phyloP scores from a whole-genome alignment of 2,113 vertebrate genomes.

The Varanus komodoensis region DNA sequence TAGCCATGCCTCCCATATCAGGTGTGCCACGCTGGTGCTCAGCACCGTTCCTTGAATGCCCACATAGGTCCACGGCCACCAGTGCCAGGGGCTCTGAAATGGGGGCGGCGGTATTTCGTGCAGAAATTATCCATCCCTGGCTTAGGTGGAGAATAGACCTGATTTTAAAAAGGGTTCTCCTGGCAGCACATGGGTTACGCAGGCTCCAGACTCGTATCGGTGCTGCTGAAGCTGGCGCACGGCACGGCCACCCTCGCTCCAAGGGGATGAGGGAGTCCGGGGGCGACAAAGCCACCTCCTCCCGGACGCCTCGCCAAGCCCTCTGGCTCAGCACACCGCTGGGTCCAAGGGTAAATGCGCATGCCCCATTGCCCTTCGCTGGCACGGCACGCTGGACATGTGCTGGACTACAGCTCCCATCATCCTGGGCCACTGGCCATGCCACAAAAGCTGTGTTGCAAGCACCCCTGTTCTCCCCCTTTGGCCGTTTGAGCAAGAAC shows the following conservation, averaged over 20 bases:
- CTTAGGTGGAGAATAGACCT: background rate
- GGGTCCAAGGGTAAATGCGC: too few relatives aligned
- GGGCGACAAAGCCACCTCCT: background rate
- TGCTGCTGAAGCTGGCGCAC: background rate
- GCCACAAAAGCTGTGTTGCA: background rate
- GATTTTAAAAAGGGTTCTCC: background rate
- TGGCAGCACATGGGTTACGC: background rate
- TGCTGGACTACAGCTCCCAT: background rate
- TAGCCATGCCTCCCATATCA: too few relatives aligned
- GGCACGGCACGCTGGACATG: too few relatives aligned
- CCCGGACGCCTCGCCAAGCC: too few relatives aligned
- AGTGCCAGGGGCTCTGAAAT: too few relatives aligned
- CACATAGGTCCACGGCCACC: too few relatives aligned
- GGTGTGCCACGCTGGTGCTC: too few relatives aligned
- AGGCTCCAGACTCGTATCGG: background rate
- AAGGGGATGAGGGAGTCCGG: background rate
- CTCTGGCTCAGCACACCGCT: too few relatives aligned
- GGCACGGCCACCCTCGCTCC: background rate
- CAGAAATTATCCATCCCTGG: background rate
- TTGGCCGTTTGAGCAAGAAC: background rate
- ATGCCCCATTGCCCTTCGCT: too few relatives aligned
- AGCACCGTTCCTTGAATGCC: too few relatives aligned
- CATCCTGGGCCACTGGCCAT: background rate
- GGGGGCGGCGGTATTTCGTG: too few relatives aligned
- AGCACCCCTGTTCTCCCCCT: background rate